Conservation (phyloP, 1,140 invertebrate species). For the Penaeus chinensis region DNA sequence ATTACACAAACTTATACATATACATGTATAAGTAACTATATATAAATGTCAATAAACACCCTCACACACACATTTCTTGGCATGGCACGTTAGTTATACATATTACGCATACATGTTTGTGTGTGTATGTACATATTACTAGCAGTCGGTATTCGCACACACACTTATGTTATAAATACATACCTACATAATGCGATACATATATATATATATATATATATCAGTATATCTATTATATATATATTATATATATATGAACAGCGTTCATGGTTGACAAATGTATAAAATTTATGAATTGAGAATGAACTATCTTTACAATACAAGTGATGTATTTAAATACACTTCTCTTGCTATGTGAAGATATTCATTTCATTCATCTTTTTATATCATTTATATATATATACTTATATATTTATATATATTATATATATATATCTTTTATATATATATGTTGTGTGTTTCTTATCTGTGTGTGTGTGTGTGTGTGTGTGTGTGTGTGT, state of each 20-base stretch:
- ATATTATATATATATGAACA: neutral
- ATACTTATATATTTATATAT: neutral
- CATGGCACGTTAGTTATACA: neutral
- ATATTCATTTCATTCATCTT: too few species aligned
- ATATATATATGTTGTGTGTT: neutral
- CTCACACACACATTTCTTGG: neutral
- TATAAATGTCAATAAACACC: neutral
- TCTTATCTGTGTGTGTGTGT: neutral
- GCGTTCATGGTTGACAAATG: neutral
- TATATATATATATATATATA: constrained; percentile 4
- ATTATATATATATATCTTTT: neutral
- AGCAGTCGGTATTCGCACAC: neutral
- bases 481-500: neutral
- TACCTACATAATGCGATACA: neutral
- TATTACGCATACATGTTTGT: neutral
- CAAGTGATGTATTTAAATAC: too few species aligned
- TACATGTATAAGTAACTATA: neutral
- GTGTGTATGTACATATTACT: neutral
- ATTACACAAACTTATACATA: neutral
- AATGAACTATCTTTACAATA: too few species aligned
- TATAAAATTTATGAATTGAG: too few species aligned
- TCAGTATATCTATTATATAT: neutral
- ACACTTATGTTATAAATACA: neutral
- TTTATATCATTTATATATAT: neutral
- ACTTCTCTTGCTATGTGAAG: too few species aligned